A percentile compares a stretch with the other conserved stretches of the same genome.
phyloP scores from a whole-genome alignment of 2,797 vertebrate genomes.

The Chelonia mydas region DNA sequence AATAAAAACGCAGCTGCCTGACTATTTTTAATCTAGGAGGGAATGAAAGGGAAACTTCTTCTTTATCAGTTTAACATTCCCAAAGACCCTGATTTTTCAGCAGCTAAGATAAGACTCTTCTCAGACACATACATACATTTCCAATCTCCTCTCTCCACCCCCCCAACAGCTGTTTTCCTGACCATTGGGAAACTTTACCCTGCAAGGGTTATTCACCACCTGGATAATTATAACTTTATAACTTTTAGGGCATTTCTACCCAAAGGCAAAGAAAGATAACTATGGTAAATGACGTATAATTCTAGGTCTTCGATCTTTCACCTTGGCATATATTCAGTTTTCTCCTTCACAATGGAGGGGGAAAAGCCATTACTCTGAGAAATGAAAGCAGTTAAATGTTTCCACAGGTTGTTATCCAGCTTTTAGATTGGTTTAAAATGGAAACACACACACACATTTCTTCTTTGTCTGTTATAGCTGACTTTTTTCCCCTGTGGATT shows the following conservation, averaged over 20 bases:
- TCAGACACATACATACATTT: not conserved
- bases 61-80: not conserved
- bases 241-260: constrained; percentile 50
- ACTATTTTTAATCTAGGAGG: constrained; percentile 23
- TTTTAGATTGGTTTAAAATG: constrained; percentile 28
- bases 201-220: constrained; percentile 66
- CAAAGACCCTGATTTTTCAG: not conserved
- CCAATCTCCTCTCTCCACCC: not conserved
- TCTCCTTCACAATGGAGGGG: constrained; percentile 7
- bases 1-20: constrained; percentile 35
- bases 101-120: not conserved
- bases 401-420: constrained; percentile 17
- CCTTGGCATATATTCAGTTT: constrained; percentile 35
- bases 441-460: not conserved
- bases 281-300: constrained; percentile 72
- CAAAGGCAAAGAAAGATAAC: constrained; percentile 59
- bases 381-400: constrained; percentile 41
- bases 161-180: constrained; percentile 7
- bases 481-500: not conserved
- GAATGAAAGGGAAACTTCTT: not conserved
- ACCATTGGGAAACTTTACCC: constrained; percentile 37
- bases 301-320: constrained; percentile 69
- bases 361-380: constrained; percentile 23
- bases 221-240: constrained; percentile 62
- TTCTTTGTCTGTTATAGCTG: not conserved